phyloP scores from a whole-genome alignment of 2,797 vertebrate genomes.

The Parauchenoglanis punctatus region DNA sequence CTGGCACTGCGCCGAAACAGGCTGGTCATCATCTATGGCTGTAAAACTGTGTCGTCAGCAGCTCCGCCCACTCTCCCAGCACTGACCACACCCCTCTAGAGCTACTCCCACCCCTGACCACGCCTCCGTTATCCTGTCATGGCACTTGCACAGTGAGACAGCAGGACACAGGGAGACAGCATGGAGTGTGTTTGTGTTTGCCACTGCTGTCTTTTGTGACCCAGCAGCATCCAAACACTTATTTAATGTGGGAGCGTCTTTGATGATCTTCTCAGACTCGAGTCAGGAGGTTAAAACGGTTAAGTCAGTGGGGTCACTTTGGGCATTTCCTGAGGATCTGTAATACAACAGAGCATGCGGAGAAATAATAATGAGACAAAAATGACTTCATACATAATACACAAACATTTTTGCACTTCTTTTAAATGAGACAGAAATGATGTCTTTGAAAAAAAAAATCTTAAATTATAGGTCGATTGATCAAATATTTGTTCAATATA shows the following conservation, averaged over 20 bases:
- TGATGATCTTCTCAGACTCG: constrained; percentile 8
- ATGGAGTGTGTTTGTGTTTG: constrained; percentile 19
- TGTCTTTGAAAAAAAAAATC: neutral
- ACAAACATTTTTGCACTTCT: neutral
- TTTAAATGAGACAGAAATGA: neutral
- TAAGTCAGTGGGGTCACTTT: neutral
- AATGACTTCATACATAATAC: neutral
- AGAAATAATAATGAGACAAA: neutral
- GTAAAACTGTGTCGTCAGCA: constrained; percentile 15
- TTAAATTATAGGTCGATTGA: neutral
- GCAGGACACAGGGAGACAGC: constrained; percentile 4
- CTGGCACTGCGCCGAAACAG: constrained; percentile 81
- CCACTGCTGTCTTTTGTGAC: constrained; percentile 11
- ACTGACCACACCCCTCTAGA: constrained; percentile 21
- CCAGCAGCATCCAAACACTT: constrained; percentile 53
- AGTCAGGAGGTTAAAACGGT: neutral
- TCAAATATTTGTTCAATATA: neutral
- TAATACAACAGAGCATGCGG: constrained; percentile 16
- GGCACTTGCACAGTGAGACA: neutral
- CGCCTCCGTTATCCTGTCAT: constrained; percentile 49
- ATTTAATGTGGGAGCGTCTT: neutral
- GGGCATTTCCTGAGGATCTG: constrained; percentile 37
- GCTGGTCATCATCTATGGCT: constrained; percentile 79
- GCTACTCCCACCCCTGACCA: constrained; percentile 30
- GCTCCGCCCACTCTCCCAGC: constrained; percentile 1